Conservation (phyloP, 2,888 invertebrate genomes). For the Aplocera efformata region DNA sequence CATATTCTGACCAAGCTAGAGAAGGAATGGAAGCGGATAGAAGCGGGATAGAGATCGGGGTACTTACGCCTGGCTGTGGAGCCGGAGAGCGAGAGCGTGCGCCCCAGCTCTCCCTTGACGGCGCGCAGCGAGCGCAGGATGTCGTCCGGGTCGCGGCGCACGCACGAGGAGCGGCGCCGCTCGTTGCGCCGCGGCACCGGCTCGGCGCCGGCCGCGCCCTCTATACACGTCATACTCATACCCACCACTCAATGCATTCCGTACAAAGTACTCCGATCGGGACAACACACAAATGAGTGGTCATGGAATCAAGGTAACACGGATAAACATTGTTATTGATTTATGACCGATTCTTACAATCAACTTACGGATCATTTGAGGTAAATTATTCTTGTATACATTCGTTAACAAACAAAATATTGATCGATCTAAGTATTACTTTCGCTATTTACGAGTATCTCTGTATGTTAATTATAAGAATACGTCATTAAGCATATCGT, state of each 20-base stretch:
- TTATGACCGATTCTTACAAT: too few species aligned
- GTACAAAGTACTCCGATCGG: background rate
- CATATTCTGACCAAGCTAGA: constrained; percentile 12
- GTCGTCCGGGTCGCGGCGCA: constrained; percentile 91
- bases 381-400: too few species aligned
- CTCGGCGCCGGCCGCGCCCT: constrained; percentile 48
- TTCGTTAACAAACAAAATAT: too few species aligned
- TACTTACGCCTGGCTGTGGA: constrained; percentile 87
- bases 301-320: background rate
- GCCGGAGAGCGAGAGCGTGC: constrained; percentile 89
- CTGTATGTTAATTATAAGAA: too few species aligned
- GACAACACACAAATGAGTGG: background rate
- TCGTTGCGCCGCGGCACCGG: constrained; percentile 74
- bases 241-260: constrained; percentile 21
- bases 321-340: too few species aligned
- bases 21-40: background rate
- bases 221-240: constrained; percentile 37
- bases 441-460: too few species aligned
- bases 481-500: too few species aligned
- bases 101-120: constrained; percentile 89
- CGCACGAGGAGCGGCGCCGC: constrained; percentile 89
- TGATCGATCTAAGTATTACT: too few species aligned
- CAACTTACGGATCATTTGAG: too few species aligned
- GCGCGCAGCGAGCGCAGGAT: constrained; percentile 89
- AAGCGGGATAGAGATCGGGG: constrained; percentile 3